Conservation (phyloP, 2,888 invertebrate genomes). For the Drosophila suboccidentalis region DNA sequence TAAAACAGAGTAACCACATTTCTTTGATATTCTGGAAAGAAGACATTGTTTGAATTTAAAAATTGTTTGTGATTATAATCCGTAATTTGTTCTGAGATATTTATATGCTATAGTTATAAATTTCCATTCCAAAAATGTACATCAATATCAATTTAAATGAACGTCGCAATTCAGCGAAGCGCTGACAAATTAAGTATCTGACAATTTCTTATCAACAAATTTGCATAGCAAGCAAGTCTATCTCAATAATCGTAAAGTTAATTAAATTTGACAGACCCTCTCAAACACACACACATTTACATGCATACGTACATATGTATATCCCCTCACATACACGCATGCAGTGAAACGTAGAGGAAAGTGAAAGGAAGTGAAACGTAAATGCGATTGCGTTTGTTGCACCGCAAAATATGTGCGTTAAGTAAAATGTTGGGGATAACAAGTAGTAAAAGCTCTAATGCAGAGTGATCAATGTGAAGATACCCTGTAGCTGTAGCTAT, state of each 20-base stretch:
- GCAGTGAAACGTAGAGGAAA: not conserved
- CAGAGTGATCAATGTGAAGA: not conserved
- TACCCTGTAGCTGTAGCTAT: not conserved
- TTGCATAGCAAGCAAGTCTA: slow-evolving; percentile 41
- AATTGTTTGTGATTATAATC: no score
- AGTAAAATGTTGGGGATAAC: slow-evolving; percentile 33
- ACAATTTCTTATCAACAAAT: slow-evolving; percentile 40
- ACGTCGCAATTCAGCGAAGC: slow-evolving; percentile 35
- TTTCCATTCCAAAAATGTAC: not conserved
- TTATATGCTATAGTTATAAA: not conserved
- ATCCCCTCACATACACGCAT: not conserved
- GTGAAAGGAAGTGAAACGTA: not conserved
- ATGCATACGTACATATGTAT: not conserved
- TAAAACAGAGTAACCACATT: no score
- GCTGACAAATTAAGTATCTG: slow-evolving; percentile 53
- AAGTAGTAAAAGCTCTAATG: not conserved
- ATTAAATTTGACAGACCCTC: slow-evolving; percentile 47
- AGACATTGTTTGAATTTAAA: no score
- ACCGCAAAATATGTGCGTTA: slow-evolving; percentile 36
- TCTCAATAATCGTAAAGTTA: slow-evolving; percentile 47
- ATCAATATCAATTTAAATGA: slow-evolving; percentile 7
- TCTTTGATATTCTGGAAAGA: no score
- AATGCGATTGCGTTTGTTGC: slow-evolving; percentile 28
- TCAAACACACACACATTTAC: slow-evolving; percentile 2
- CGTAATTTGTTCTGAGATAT: not conserved